Evolutionary conservation across 2,113 vertebrate species (phyloP), one percentile per base, ranked within the genome.

Genomic region (Mesembrinibis cayennensis): DNA sequence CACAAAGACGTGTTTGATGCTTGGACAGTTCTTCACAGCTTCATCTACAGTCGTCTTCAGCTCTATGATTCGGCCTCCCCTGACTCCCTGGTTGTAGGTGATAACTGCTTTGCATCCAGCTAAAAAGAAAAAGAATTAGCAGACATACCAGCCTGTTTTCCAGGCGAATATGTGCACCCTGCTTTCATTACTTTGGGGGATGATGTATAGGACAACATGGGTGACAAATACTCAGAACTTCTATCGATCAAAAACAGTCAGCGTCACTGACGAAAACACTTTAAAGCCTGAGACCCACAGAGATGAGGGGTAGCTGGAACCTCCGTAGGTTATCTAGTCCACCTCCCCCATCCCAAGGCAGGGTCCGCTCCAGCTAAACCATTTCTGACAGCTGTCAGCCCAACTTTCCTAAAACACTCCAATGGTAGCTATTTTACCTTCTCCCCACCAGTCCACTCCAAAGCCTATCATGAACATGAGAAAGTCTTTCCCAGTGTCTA

Each of bases 41-140:
- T 98, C 94, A 34, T 99, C 99, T 97, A 99, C 99, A 0, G 98
- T 98, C 10, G 90, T 95, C 96, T 99, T 99, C 74, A 99, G 97
- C 65, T 98, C 96, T 50, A 98, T 83, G 77, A 98, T 69, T 1
- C 98, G 98, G 11, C 99, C 99, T 47, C 98, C 99, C 55, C 99
- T 97, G 82, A 99, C 96, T 12, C 97, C 99, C 93, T 99, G 98
- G 95, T 99, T 99, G 96, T 98, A 98, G 47, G 99, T 99, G 95
- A 99, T 97, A 81, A 99, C 97, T 47, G 98, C 99, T 97, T 99
- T 99, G 97, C 99, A 99, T 94, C 98, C 98, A 92, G 99, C 99
- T 99, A 95, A 66, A 97, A 80, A 94, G 17, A 66, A 55, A 97
- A 83, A 91, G 62, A 94, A 96, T 53, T 67, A 81, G 50, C 58